Conservation (phyloP, 2,888 invertebrate genomes). For the Leptinotarsa peninsularis region DNA sequence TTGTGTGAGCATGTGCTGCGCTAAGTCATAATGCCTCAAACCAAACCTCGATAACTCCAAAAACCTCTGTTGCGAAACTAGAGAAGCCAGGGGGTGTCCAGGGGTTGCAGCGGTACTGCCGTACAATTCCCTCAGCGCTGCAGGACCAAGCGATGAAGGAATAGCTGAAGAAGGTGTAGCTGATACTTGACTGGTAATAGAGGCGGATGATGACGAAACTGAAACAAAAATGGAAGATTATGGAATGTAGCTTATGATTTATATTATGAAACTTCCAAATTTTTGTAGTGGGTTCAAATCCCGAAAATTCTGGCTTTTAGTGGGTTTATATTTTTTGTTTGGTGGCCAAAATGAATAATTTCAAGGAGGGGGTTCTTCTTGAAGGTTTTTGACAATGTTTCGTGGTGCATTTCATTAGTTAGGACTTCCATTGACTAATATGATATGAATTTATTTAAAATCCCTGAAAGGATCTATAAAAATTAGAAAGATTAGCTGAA, state of each 20-base stretch:
- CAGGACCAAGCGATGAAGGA: slow-evolving; percentile 60
- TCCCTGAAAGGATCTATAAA: no score
- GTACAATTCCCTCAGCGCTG: slow-evolving; percentile 66
- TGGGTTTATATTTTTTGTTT: no score
- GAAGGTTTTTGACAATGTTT: no score
- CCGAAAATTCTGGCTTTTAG: no score
- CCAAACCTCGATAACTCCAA: slow-evolving; percentile 85
- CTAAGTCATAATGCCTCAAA: slow-evolving; percentile 88
- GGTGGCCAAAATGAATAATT: no score
- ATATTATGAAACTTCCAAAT: no score
- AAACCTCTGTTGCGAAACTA: slow-evolving; percentile 83
- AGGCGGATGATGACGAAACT: slow-evolving; percentile 51
- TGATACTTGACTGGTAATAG: slow-evolving; percentile 57
- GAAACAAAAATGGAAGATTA: slow-evolving; percentile 33
- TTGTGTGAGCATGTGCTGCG: slow-evolving; percentile 90
- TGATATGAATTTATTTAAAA: no score
- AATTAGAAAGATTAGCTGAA: no score
- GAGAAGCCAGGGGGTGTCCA: slow-evolving; percentile 76
- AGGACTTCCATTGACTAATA: no score
- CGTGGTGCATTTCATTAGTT: no score
- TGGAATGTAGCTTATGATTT: neutral
- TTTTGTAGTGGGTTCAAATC: no score
- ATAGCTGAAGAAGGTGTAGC: slow-evolving; percentile 65
- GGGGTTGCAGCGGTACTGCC: slow-evolving; percentile 63
- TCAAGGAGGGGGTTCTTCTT: no score